Evolutionary conservation across 2,888 invertebrate species (phyloP).

Genomic region (Lycaena phlaeas): DNA sequence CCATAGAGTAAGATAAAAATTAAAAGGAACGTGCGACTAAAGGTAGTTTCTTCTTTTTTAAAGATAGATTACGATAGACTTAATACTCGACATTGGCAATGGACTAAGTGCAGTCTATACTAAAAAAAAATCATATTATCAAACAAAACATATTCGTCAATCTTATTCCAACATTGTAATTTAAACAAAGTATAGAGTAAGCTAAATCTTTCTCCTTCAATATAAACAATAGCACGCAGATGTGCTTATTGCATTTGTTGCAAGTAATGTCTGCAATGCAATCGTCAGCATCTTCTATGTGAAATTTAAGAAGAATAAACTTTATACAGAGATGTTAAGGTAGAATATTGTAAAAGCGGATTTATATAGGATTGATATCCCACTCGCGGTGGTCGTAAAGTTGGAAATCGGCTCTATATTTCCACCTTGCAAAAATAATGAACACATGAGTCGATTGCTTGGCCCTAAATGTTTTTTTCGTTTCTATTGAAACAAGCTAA

Average conservation of each 20-base stretch:
- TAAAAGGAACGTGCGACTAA: too few relatives aligned
- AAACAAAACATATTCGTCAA: too few relatives aligned
- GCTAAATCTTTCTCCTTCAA: not conserved
- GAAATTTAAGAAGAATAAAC: not conserved
- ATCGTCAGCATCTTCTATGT: not conserved
- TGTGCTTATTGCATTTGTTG: constrained; percentile 2
- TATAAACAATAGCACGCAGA: constrained; percentile 3
- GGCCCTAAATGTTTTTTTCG: too few relatives aligned
- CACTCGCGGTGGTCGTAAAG: not conserved
- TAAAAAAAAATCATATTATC: too few relatives aligned
- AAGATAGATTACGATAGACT: too few relatives aligned
- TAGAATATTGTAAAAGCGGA: not conserved
- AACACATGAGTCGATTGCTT: not conserved
- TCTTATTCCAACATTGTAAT: too few relatives aligned
- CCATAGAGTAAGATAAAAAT: too few relatives aligned
- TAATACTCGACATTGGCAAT: too few relatives aligned
- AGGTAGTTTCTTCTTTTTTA: too few relatives aligned
- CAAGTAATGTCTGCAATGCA: not conserved
- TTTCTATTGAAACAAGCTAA: too few relatives aligned
- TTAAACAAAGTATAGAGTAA: too few relatives aligned
- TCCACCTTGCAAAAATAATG: not conserved
- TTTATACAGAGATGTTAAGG: not conserved
- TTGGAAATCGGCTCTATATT: constrained; percentile 1
- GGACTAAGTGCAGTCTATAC: too few relatives aligned
- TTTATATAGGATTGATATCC: not conserved